Evolutionary conservation across 2,888 invertebrate species (phyloP), one percentile per base, ranked within the genome.

Genomic region (Stenurella melanura): DNA sequence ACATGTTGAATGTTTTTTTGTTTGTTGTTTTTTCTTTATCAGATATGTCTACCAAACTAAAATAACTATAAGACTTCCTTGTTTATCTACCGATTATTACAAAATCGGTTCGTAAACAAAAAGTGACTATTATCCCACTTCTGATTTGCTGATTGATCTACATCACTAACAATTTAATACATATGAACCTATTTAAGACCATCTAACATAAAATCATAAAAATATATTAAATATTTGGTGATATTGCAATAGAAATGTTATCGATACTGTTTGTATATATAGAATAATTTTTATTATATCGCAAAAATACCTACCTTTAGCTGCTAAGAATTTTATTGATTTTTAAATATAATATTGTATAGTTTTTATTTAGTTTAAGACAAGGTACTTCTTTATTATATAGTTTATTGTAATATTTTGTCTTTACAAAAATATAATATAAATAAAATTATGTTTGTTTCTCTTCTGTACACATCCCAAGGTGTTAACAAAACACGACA

Each of bases 381-480:
- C 83, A 82, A 85, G 83, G 87, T 86, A 87, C 85, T 87, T 81
- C 81, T 87, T 87, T 86, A 87, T 84, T 86, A 87, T 86, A 87
- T 86, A 87, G 87, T 87, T 87, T 87, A 87, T 86, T 87, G 87
- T 87, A 87, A 87, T 87, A 87, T 87, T 87, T 87, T 86, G 86
- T 87, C 87, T 86, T 86, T 86, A 84, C 82, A 85, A 86, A 86
- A 87, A 86, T 85, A 83, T 79, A 82, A 82, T 82, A 82, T 79
- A 69, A 81, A 81, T 78, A 81, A 81, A 81, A 78, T 68, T 63
- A 76, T 18, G 0, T 64, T 19, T 42, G 18, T 50, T 42, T 34
- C 19, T 1, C 15, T 42, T 42, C 3, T 26, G 4, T 26, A 26
- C 4, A 26, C 21, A 26, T 26, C 21, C 4, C 21, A 26, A 26